These are phyloP conservation scores for Drosophila yakuba DNA, from an alignment of 1,140 invertebrate genomes.

Conservation along the genomic window DNA sequence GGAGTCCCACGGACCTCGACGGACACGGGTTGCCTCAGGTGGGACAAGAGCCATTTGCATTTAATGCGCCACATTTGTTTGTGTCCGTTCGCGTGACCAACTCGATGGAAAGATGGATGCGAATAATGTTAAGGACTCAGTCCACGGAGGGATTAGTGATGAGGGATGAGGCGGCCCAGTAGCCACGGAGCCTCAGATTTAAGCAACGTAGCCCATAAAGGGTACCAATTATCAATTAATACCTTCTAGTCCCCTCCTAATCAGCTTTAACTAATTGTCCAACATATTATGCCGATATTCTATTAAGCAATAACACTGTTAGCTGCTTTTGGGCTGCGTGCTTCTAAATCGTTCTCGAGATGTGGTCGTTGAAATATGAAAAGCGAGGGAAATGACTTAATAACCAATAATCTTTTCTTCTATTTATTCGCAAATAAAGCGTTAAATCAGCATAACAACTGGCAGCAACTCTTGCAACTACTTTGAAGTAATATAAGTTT, in stretches of 20 bases:
- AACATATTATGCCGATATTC: background rate
- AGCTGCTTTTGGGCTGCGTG: background rate
- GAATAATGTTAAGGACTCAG: constrained; percentile 20
- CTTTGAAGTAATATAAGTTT: constrained; percentile 78
- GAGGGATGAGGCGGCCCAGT: background rate
- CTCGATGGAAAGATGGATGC: constrained; percentile 37
- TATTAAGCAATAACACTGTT: background rate
- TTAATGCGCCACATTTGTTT: constrained; percentile 69
- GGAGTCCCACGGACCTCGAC: background rate
- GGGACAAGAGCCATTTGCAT: constrained; percentile 62
- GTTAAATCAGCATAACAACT: constrained; percentile 70
- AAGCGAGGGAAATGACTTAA: constrained; percentile 59
- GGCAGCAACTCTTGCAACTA: constrained; percentile 23
- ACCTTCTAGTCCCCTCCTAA: background rate
- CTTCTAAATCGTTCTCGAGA: background rate
- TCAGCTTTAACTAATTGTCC: background rate
- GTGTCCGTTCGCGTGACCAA: constrained; percentile 38
- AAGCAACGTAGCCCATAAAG: no score
- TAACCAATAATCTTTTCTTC: constrained; percentile 68
- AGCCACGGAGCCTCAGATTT: background rate
- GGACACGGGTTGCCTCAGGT: constrained; percentile 48
- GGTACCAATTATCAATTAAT: background rate
- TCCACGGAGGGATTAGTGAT: constrained; percentile 12
- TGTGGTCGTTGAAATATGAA: background rate
- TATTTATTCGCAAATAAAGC: constrained; percentile 69